A percentile compares a stretch with the other conserved stretches of the same genome.
phyloP scores from a whole-genome alignment of 2,797 vertebrate genomes.

The Takifugu rubripes region DNA sequence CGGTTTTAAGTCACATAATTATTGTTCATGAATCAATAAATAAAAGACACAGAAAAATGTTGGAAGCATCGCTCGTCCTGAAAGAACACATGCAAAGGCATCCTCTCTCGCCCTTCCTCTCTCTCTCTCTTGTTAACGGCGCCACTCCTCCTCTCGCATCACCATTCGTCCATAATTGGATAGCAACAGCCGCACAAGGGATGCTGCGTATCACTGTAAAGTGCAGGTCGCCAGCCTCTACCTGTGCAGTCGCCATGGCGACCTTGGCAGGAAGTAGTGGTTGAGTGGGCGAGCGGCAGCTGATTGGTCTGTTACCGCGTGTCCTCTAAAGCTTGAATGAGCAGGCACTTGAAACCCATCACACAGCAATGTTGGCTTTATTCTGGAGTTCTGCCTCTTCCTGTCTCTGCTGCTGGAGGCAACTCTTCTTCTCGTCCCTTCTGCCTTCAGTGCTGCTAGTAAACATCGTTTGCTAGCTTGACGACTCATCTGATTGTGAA shows the following conservation, averaged over 20 bases:
- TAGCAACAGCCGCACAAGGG: conserved; percentile 51
- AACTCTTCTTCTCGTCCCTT: too few species aligned
- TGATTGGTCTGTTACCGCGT: conserved; percentile 23
- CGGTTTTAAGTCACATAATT: too few species aligned
- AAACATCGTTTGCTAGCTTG: too few species aligned
- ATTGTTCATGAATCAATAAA: too few species aligned
- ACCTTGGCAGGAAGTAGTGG: conserved; percentile 30
- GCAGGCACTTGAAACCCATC: too few species aligned
- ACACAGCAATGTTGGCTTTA: too few species aligned
- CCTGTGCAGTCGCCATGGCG: conserved; percentile 49
- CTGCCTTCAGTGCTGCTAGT: too few species aligned
- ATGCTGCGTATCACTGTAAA: conserved; percentile 18
- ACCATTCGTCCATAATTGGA: conserved; percentile 36
- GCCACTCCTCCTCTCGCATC: conserved; percentile 17
- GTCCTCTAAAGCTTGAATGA: neutral
- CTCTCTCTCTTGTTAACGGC: neutral
- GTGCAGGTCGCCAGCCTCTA: conserved; percentile 32
- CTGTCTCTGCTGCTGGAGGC: neutral
- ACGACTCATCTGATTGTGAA: too few species aligned
- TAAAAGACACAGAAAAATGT: too few species aligned
- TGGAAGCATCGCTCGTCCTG: too few species aligned
- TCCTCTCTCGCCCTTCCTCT: neutral
- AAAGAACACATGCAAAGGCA: neutral
- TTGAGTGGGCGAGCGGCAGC: conserved; percentile 24
- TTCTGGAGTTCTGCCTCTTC: neutral